phyloP scores from a whole-genome alignment of 2,797 vertebrate species.

The Arctocebus calabarensis region DNA sequence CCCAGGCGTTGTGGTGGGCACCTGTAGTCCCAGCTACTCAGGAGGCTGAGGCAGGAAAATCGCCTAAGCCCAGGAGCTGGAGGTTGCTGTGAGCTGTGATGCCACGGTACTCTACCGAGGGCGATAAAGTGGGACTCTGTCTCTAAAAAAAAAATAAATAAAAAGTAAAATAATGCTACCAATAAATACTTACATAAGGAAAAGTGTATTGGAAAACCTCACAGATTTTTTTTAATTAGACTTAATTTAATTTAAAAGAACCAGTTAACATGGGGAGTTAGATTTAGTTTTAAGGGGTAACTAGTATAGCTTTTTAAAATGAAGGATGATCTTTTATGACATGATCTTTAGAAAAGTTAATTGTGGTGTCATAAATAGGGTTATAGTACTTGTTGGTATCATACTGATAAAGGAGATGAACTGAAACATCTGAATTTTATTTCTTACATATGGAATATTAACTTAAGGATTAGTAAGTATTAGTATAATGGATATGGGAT shows the following conservation, averaged over 20 bases:
- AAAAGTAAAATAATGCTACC: conserved; percentile 63
- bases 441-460: conserved; percentile 54
- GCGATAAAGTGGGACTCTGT: too few species aligned
- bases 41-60: too few species aligned
- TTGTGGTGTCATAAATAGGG: conserved; percentile 71
- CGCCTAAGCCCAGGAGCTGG: too few species aligned
- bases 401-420: conserved; percentile 43
- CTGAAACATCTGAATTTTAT: conserved; percentile 42
- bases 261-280: neutral
- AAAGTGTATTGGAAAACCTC: conserved; percentile 25
- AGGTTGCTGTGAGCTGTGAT: too few species aligned
- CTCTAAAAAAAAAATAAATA: too few species aligned
- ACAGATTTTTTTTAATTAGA: neutral
- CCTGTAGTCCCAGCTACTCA: too few species aligned
- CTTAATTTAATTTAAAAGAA: conserved; percentile 41
- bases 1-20: too few species aligned
- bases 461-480: conserved; percentile 32
- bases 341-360: conserved; percentile 63
- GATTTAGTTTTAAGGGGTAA: conserved; percentile 49
- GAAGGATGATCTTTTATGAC: conserved; percentile 63
- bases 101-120: too few species aligned
- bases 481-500: conserved; percentile 37
- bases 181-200: conserved; percentile 26
- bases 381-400: conserved; percentile 8
- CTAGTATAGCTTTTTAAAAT: conserved; percentile 61